Evolutionary conservation across 2,113 vertebrate species (phyloP).

Genomic region (Ellobius talpinus): DNA sequence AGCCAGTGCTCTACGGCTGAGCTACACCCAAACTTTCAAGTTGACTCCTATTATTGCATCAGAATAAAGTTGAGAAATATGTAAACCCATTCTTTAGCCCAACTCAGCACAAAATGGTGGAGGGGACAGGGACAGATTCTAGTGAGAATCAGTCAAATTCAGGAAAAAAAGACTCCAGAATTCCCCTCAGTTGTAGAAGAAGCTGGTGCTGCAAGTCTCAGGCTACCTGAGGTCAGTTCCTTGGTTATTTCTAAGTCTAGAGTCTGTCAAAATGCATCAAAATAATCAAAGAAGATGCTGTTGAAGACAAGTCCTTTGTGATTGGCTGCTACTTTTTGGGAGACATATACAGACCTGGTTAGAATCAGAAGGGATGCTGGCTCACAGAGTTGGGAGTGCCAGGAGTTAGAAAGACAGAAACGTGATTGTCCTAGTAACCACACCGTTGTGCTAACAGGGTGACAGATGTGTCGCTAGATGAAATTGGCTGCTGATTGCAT

Average conservation of each 20-base stretch:
- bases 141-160: not conserved
- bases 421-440: not conserved
- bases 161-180: not conserved
- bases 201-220: too few species aligned
- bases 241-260: constrained; percentile 47
- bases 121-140: too few species aligned
- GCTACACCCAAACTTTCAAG: not conserved
- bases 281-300: not conserved
- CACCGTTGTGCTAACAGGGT: not conserved
- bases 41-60: not conserved
- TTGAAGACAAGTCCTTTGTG: not conserved
- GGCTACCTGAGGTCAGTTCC: not conserved
- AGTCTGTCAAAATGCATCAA: constrained; percentile 26
- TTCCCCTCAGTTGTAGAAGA: not conserved
- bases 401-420: not conserved
- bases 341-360: not conserved
- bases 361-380: not conserved
- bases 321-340: not conserved
- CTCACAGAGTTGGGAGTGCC: not conserved
- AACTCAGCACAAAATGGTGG: not conserved
- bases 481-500: not conserved
- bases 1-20: not conserved
- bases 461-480: constrained; percentile 9
- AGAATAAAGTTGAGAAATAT: not conserved
- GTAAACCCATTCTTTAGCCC: not conserved